Evolutionary conservation across 2,888 invertebrate species (phyloP).

Genomic region (Xanthia togata): DNA sequence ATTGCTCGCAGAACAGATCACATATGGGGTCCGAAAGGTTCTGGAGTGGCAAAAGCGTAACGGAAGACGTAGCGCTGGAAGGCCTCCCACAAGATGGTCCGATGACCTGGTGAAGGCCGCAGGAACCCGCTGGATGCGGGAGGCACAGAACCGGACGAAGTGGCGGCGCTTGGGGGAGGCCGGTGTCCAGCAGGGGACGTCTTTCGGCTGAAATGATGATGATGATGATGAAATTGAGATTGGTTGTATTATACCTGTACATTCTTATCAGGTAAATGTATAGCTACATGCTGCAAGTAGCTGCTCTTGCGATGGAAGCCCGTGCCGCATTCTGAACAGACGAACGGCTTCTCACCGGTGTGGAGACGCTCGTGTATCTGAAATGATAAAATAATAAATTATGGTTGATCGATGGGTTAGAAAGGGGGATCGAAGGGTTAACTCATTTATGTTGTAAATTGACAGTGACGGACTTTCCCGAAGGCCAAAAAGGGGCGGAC

Average conservation of each 20-base stretch:
- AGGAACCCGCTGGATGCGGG: not conserved
- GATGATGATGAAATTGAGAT: not conserved
- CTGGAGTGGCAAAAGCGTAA: too few species aligned
- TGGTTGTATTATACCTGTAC: constrained; percentile 73
- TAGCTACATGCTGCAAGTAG: constrained; percentile 84
- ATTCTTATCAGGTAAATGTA: constrained; percentile 84
- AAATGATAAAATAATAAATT: not conserved
- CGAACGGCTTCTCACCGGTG: constrained; percentile 93
- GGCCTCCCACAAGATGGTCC: too few species aligned
- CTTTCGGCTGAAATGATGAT: not conserved
- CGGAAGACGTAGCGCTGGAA: too few species aligned
- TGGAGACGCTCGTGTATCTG: constrained; percentile 76
- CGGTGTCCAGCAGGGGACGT: not conserved
- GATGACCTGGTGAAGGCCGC: too few species aligned
- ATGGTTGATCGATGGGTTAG: too few species aligned
- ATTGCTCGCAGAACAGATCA: too few species aligned
- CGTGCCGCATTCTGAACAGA: constrained; percentile 97
- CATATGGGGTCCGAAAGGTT: too few species aligned
- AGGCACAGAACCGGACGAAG: not conserved
- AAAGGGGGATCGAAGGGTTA: too few species aligned
- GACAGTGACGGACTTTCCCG: too few species aligned
- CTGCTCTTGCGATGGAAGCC: constrained; percentile 84
- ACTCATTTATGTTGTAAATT: too few species aligned
- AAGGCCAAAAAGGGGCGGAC: too few species aligned
- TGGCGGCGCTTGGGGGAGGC: too few species aligned